Evolutionary conservation across 2,113 vertebrate genomes (phyloP).

Genomic region (Heliornis fulica): DNA sequence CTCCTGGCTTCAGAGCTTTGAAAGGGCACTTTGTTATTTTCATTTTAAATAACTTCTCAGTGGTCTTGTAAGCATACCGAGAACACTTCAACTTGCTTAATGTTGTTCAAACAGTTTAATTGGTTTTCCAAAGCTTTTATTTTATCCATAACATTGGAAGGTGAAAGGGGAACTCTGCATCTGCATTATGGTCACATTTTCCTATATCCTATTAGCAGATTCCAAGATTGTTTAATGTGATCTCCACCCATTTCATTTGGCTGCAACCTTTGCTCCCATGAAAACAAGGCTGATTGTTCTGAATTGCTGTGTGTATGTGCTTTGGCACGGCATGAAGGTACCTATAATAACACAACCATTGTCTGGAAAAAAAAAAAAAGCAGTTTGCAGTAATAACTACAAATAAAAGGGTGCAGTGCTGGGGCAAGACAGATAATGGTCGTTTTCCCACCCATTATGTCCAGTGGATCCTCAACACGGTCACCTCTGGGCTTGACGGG

Average conservation of each 20-base stretch:
- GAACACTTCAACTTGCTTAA: neutral
- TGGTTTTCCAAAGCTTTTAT: constrained; percentile 59
- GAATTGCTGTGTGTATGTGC: constrained; percentile 71
- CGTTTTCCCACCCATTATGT: neutral
- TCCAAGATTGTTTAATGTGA: constrained; percentile 76
- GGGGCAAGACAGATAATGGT: constrained; percentile 58
- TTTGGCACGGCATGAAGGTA: constrained; percentile 78
- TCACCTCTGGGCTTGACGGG: neutral
- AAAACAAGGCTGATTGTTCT: constrained; percentile 77
- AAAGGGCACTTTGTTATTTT: neutral
- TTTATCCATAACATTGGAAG: constrained; percentile 55
- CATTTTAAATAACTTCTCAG: neutral
- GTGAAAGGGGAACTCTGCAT: constrained; percentile 69
- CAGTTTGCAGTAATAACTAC: constrained; percentile 65
- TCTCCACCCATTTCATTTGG: constrained; percentile 81
- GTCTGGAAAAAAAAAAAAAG: constrained; percentile 60
- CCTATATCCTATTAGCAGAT: constrained; percentile 79
- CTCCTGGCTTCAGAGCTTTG: neutral
- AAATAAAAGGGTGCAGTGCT: constrained; percentile 66
- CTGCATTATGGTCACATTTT: constrained; percentile 74
- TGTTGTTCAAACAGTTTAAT: constrained; percentile 57
- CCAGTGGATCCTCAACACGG: neutral
- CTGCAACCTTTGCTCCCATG: constrained; percentile 75
- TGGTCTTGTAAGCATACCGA: neutral
- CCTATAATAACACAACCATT: constrained; percentile 69